phyloP scores from a whole-genome alignment of 2,113 vertebrate species.

The Syngnathus scovelli region DNA sequence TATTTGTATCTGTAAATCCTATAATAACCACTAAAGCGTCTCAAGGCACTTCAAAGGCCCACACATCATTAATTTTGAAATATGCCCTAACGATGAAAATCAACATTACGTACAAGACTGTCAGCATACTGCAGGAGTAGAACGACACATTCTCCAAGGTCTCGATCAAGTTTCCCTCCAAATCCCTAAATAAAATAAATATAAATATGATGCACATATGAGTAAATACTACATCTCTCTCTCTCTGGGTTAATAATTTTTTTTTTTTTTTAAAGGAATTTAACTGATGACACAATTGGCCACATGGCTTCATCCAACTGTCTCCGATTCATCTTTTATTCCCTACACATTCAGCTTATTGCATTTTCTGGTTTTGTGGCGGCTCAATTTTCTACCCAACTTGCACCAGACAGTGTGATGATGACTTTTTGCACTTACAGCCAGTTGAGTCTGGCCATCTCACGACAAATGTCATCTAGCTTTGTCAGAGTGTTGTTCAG shows the following conservation, averaged over 20 bases:
- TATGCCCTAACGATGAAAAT: no score
- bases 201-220: not conserved
- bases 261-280: not conserved
- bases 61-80: no score
- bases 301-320: not conserved
- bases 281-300: not conserved
- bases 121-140: constrained; percentile 82
- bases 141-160: constrained; percentile 84
- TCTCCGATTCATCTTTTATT: not conserved
- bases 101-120: constrained; percentile 83
- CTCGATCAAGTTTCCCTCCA: constrained; percentile 89
- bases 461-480: constrained; percentile 78
- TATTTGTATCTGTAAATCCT: no score
- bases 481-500: constrained; percentile 85
- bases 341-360: not conserved
- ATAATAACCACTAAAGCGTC: no score
- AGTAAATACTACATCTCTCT: no score
- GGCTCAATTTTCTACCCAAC: not conserved
- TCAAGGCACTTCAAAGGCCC: no score
- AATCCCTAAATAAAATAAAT: constrained; percentile 71
- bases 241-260: not conserved
- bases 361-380: not conserved
- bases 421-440: constrained; percentile 76
- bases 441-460: constrained; percentile 89
- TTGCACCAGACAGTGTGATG: not conserved